These are phyloP conservation scores for Eptatretus atami DNA, from an alignment of 2,797 vertebrate genomes.

Conservation along the genomic window DNA sequence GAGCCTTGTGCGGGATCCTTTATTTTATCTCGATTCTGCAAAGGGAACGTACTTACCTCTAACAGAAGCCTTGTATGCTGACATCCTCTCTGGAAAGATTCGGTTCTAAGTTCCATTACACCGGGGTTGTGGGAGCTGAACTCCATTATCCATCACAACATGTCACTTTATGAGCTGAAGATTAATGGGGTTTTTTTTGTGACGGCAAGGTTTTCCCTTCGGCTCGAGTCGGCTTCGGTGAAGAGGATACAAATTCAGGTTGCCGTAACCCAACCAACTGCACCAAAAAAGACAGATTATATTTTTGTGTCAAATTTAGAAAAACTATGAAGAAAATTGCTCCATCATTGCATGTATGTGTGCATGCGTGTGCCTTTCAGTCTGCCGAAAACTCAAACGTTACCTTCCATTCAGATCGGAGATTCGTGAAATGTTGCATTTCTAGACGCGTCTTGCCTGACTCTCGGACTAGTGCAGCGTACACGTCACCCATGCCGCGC, in stretches of 20 bases:
- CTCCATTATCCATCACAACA: not conserved
- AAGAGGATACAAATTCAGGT: too few species aligned
- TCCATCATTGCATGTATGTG: not conserved
- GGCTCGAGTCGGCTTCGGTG: too few species aligned
- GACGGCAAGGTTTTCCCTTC: too few species aligned
- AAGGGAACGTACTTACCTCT: conserved; percentile 23
- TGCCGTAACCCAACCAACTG: too few species aligned
- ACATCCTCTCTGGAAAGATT: conserved; percentile 20
- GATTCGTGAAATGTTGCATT: too few species aligned
- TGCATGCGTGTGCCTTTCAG: not conserved
- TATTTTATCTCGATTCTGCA: conserved; percentile 32
- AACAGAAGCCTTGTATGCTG: conserved; percentile 18
- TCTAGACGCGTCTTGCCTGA: not conserved
- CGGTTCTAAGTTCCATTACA: conserved; percentile 17
- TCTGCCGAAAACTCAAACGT: too few species aligned
- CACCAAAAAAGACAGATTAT: too few species aligned
- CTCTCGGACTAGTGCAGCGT: not conserved
- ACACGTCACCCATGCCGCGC: too few species aligned
- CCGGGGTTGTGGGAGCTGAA: not conserved
- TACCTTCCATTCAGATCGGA: too few species aligned
- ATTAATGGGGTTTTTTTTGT: too few species aligned
- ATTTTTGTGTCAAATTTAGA: not conserved
- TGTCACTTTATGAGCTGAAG: not conserved
- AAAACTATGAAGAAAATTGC: not conserved
- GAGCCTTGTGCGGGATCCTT: conserved; percentile 18